Evolutionary conservation across 2,888 invertebrate genomes (phyloP), one percentile per base, ranked within the genome.

Genomic region (Drosophila cracens): DNA sequence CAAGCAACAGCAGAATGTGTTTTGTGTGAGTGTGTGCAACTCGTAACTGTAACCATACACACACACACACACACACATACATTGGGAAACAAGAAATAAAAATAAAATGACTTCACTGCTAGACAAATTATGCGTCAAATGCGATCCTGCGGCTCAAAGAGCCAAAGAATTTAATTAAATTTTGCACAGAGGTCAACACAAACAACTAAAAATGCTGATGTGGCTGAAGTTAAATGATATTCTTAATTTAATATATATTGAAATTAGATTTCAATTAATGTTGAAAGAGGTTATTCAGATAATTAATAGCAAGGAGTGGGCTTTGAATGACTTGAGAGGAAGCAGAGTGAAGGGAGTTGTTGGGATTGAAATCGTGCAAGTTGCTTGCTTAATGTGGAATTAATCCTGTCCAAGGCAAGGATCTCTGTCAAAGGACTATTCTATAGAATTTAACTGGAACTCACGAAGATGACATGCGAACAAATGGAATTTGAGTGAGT

Each of bases 141-240:
- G 70, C 71, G 74, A 67, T 83, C 65, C 79, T 83, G 82, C 75
- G 74, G 74, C 86, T 76, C 79, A 75, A 88, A 90, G 72, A 76
- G 73, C 84, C 69, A 49, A 83, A 70, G 78, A 87, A 81, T 87
- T 87, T 87, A 88, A 90, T 90, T 87, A 90, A 87, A 88, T 82
- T 18, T 74, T 74, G 56, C 48, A 78, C 61, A 73, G 21, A 49
- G 48, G 58, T 71, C 62, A 58, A 29, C n/a, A 48, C 43, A 38
- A 66, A 53, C 52, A 51, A 34, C 59, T 33, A 33, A 46, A 18
- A 36, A 43, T n/a, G 1, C 29, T 29, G 29, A 29, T 29, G 7
- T 29, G 7, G 29, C 31, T 31, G 31, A 31, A 8, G 13, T 34
- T 2, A 34, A 34, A 16, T 13, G 34, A 16, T 34, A 34, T 34